phyloP scores from a whole-genome alignment of 2,797 vertebrate species.

The Pseudochaenichthys georgianus region DNA sequence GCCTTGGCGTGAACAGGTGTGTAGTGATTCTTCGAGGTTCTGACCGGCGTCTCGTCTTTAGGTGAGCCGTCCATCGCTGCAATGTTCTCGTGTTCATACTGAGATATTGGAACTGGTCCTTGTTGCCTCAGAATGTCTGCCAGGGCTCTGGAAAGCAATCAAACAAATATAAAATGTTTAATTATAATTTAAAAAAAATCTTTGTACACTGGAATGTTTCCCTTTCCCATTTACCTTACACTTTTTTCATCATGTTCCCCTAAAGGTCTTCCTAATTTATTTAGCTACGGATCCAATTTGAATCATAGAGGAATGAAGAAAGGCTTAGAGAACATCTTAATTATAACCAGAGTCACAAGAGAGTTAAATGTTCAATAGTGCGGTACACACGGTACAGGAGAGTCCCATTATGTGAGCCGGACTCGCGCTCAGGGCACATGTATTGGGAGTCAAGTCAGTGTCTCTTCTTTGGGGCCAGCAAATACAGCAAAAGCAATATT shows the following conservation, averaged over 20 bases:
- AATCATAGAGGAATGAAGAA: conserved; percentile 31
- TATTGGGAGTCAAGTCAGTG: conserved; percentile 25
- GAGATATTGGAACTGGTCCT: conserved; percentile 91
- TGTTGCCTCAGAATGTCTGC: conserved; percentile 97
- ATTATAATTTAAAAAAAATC: no score
- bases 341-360: conserved; percentile 44
- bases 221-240: conserved; percentile 19
- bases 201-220: no score
- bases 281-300: conserved; percentile 47
- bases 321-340: conserved; percentile 54
- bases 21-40: conserved; percentile 95
- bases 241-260: conserved; percentile 1
- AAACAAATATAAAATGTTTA: background rate
- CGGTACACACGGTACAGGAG: conserved; percentile 32
- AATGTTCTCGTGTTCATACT: conserved; percentile 95
- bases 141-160: conserved; percentile 88
- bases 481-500: conserved; percentile 41
- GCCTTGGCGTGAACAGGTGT: conserved; percentile 91
- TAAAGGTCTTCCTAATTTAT: conserved; percentile 50
- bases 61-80: conserved; percentile 91
- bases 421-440: conserved; percentile 39
- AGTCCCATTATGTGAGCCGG: conserved; percentile 32
- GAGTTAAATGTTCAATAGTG: conserved; percentile 43
- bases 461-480: conserved; percentile 22
- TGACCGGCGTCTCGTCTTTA: conserved; percentile 94